These are phyloP conservation scores for Orthosia incerta DNA, from an alignment of 2,888 invertebrate genomes.

Conservation along the genomic window DNA sequence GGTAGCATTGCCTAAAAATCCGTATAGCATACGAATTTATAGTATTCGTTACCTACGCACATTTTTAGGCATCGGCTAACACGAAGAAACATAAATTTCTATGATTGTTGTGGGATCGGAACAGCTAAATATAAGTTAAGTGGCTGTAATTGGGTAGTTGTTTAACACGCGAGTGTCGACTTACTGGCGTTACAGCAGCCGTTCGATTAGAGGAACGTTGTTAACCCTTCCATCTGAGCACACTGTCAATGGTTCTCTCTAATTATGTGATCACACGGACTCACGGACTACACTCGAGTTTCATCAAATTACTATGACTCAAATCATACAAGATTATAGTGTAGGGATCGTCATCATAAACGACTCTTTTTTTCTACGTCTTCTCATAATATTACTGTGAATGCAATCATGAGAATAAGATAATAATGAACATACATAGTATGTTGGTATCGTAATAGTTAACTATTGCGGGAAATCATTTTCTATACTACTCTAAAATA, in stretches of 20 bases:
- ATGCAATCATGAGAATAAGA: slow-evolving; percentile 11
- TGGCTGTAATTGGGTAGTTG: slow-evolving; percentile 54
- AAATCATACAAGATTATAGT: slow-evolving; percentile 47
- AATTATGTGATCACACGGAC: slow-evolving; percentile 26
- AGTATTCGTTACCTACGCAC: neutral
- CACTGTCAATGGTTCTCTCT: slow-evolving; percentile 8
- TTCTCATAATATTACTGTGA: neutral
- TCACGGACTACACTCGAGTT: neutral
- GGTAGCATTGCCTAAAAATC: neutral
- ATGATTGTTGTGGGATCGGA: slow-evolving; percentile 23
- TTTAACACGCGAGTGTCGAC: slow-evolving; percentile 37
- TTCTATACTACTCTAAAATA: neutral
- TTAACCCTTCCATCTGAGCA: slow-evolving; percentile 2
- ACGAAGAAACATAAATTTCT: slow-evolving; percentile 19
- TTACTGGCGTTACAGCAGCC: slow-evolving; percentile 8
- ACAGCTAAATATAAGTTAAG: slow-evolving; percentile 45
- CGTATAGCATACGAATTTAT: neutral
- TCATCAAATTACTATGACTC: slow-evolving; percentile 42
- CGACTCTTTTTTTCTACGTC: slow-evolving; percentile 8
- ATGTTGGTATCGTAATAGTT: slow-evolving; percentile 1
- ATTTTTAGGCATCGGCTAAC: slow-evolving; percentile 7
- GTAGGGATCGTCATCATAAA: slow-evolving; percentile 25
- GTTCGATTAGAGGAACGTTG: slow-evolving; percentile 11
- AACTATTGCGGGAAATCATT: slow-evolving; percentile 5
- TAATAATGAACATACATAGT: neutral